A percentile compares a stretch with the other conserved stretches of the same genome.
phyloP scores from a whole-genome alignment of 2,113 vertebrate genomes.

The Aspiorhynchus laticeps region DNA sequence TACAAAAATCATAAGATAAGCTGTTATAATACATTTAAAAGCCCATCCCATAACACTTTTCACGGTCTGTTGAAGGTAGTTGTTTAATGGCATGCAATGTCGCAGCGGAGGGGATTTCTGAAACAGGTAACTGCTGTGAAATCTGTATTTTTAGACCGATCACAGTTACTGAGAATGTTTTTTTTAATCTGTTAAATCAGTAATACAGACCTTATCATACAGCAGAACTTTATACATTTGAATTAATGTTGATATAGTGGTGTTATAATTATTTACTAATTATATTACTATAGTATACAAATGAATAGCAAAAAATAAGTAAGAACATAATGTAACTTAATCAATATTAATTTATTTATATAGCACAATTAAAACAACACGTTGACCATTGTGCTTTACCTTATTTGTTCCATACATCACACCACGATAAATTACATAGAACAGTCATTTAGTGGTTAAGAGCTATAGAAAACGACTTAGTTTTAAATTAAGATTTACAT shows the following conservation, averaged over 20 bases:
- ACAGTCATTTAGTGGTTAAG: too few relatives aligned
- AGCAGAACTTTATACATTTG: neutral
- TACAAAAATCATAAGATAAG: slow-evolving; percentile 13
- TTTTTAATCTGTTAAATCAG: neutral
- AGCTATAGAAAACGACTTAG: too few relatives aligned
- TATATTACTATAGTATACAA: too few relatives aligned
- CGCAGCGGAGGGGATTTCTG: slow-evolving; percentile 54
- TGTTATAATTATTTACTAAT: neutral
- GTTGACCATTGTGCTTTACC: too few relatives aligned
- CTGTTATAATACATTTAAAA: neutral
- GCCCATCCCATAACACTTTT: slow-evolving; percentile 50
- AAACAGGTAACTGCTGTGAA: slow-evolving; percentile 51
- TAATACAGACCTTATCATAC: neutral
- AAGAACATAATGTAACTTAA: neutral
- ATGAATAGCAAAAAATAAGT: neutral
- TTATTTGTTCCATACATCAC: too few relatives aligned
- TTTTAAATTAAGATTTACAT: too few relatives aligned
- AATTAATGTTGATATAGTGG: neutral
- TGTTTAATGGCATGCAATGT: slow-evolving; percentile 60
- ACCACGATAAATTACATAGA: too few relatives aligned
- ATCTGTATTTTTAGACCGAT: slow-evolving; percentile 35
- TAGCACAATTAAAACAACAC: too few relatives aligned
- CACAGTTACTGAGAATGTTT: neutral
- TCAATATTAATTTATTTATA: neutral
- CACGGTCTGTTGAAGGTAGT: slow-evolving; percentile 69